These are phyloP conservation scores for Pilophorus perplexus DNA, from an alignment of 2,888 invertebrate genomes.

Conservation along the genomic window DNA sequence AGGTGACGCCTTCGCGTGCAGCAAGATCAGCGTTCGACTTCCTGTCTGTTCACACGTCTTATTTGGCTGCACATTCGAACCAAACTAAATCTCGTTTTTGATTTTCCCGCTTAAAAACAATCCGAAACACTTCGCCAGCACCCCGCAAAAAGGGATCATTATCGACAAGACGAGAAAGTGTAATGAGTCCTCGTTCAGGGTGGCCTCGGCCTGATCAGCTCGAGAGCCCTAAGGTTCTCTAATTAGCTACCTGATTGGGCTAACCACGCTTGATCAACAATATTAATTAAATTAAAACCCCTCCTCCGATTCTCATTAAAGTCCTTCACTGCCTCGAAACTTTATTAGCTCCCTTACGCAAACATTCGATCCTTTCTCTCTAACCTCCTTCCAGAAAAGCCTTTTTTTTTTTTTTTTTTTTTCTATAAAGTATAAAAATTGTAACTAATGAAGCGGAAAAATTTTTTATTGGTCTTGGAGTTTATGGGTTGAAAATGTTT, in stretches of 20 bases:
- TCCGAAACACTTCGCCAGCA: too few species aligned
- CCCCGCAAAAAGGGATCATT: constrained; percentile 23
- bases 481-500: constrained; percentile 10
- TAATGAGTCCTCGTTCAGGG: constrained; percentile 3
- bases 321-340: constrained; percentile 25
- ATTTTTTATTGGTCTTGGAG: constrained; percentile 2
- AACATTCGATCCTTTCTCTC: constrained; percentile 27
- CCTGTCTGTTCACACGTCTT: too few species aligned
- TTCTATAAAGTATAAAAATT: background rate
- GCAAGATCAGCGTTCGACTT: too few species aligned
- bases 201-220: background rate
- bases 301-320: constrained; percentile 18
- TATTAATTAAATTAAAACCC: constrained; percentile 43
- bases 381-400: too few species aligned
- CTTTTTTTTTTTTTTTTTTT: constrained; percentile 18
- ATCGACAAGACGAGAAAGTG: constrained; percentile 26
- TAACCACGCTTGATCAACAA: constrained; percentile 43
- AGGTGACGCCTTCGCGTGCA: too few species aligned
- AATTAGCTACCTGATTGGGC: constrained; percentile 44
- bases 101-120: too few species aligned
- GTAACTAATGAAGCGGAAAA: background rate
- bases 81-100: too few species aligned
- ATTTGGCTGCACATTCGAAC: too few species aligned
- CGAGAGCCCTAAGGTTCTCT: constrained; percentile 32
- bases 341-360: constrained; percentile 35